Evolutionary conservation across 30 jellyfish, hydroid and myxozoan species (phyloP), one percentile per base, ranked within the genome.

Genomic region (Sanderia malayensis): DNA sequence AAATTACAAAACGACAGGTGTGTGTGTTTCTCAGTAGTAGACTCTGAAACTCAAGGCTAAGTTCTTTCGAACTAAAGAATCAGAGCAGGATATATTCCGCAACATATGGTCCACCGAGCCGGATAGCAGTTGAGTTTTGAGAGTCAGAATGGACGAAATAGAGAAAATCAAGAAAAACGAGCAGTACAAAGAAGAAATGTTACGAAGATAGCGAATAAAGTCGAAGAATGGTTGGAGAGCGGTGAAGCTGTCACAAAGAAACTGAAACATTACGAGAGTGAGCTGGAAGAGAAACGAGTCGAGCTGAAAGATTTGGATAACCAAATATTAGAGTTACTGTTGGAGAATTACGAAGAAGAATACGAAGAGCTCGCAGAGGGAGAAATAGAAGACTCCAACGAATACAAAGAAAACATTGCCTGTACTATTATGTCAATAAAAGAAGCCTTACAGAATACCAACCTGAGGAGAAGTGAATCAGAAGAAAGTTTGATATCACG

Each of bases 361-460:
- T 7, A 3, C 19, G 7, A 3, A 4, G 58, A 20, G 17, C 15
- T 17, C 19, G 7, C 11, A 4, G 58, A 20, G 17, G 25, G 7
- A 28, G 74, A 20, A 62, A 28, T 20, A 61, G 74, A 62, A 26
- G 74, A 20, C 21, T 26, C 74, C 9, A 62, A 61, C 20, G 74
- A 62, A 28, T 23, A 20, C 60, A 62, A 62, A 20, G 74, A 62
- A 20, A 62, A 62, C 19, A 62, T 62, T 6, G 11, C 74, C 3
- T 11, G 58, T 20, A 20, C 60, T 20, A 3, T 62, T n/a, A 62
- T 20, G 17, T 11, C 20, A 9, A 23, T 62, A 3, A 17, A 62
- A 26, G 74, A 62, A 9, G 61, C 74, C 28, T 28, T 62, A 61
- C 15, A 62, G 6, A 23, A 62, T 4, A 62, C 20, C 24, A 28